phyloP scores from a whole-genome alignment of 1,140 invertebrate species.

The Lethocerus indicus region DNA sequence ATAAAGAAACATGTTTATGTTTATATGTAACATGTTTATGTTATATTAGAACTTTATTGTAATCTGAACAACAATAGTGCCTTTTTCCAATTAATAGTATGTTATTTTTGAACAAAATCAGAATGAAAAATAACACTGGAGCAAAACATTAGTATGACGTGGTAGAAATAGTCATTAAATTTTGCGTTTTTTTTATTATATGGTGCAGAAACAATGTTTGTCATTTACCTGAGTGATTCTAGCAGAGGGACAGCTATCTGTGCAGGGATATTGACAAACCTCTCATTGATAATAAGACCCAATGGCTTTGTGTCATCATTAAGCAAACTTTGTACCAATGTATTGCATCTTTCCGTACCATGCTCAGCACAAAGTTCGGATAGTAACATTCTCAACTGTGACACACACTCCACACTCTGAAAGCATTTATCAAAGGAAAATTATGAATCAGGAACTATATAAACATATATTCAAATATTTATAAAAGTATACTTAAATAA shows the following conservation, averaged over 20 bases:
- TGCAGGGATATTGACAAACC: constrained; percentile 77
- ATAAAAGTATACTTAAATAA: constrained; percentile 1
- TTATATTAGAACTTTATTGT: too few species aligned
- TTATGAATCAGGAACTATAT: constrained; percentile 2
- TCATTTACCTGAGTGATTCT: constrained; percentile 50
- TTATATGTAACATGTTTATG: too few species aligned
- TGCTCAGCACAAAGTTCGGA: constrained; percentile 36
- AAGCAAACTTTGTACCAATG: constrained; percentile 31
- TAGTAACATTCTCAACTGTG: constrained; percentile 40
- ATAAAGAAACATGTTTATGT: too few species aligned
- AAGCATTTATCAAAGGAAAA: too few species aligned
- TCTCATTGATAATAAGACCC: constrained; percentile 56
- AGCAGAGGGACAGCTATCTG: constrained; percentile 66
- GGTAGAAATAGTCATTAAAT: too few species aligned
- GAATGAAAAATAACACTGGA: too few species aligned
- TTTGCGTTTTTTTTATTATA: too few species aligned
- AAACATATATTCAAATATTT: not conserved
- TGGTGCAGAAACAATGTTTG: too few species aligned
- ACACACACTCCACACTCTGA: constrained; percentile 38
- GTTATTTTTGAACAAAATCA: too few species aligned
- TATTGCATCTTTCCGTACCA: constrained; percentile 27
- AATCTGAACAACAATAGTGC: too few species aligned
- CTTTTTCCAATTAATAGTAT: too few species aligned
- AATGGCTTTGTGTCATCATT: constrained; percentile 31
- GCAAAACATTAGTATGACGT: too few species aligned